Percentiles rank a stretch among this genome's conserved stretches.
These are phyloP conservation scores for Tenualosa thibaudeaui DNA, from an alignment of 2,797 vertebrate genomes.

Conservation along the genomic window DNA sequence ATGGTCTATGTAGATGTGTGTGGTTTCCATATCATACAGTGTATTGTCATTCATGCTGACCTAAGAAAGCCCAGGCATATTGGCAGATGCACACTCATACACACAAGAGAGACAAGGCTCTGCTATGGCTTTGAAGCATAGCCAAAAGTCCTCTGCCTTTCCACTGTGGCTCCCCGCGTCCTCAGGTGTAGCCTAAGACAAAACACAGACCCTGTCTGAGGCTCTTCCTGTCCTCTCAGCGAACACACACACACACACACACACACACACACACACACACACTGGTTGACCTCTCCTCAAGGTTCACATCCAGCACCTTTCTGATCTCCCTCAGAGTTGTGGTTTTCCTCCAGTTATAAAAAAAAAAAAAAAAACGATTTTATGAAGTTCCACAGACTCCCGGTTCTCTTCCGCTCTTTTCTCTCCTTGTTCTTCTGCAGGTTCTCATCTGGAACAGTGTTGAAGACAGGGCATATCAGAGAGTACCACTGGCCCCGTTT, in stretches of 20 bases:
- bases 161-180: slow-evolving; percentile 39
- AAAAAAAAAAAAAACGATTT: neutral
- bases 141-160: slow-evolving; percentile 5
- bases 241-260: slow-evolving; percentile 14
- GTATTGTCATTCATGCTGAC: neutral
- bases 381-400: slow-evolving; percentile 14
- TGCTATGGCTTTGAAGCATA: neutral
- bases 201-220: slow-evolving; percentile 38
- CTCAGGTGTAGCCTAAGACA: slow-evolving; percentile 38
- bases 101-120: neutral
- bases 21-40: no score
- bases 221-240: slow-evolving; percentile 41
- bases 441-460: neutral
- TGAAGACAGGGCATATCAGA: neutral
- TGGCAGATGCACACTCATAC: neutral
- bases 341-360: neutral
- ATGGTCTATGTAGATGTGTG: no score
- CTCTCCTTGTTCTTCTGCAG: neutral
- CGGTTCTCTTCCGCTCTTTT: neutral
- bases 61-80: neutral
- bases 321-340: neutral
- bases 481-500: neutral
- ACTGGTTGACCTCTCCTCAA: neutral
- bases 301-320: neutral
- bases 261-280: slow-evolving; percentile 9